Evolutionary conservation across 1,140 invertebrate genomes (phyloP).

Genomic region (Drosophila albomicans): DNA sequence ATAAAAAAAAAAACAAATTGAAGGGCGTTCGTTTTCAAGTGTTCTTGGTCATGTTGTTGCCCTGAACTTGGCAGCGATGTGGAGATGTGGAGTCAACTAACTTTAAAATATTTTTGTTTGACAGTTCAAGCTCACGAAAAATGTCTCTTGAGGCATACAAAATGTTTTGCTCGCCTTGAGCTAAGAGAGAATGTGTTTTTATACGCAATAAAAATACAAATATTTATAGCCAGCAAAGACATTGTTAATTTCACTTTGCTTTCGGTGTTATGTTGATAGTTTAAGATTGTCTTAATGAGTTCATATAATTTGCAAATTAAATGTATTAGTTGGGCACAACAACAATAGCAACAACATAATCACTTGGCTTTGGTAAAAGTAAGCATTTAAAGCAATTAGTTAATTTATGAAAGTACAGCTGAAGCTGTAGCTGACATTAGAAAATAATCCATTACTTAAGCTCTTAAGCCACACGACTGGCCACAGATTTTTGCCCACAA

Average conservation of each 20-base stretch:
- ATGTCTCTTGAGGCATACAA: not conserved
- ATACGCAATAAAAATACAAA: too few species aligned
- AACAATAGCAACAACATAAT: too few species aligned
- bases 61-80: conserved; percentile 40
- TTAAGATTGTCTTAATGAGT: too few species aligned
- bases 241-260: too few species aligned
- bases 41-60: conserved; percentile 10
- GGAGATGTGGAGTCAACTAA: conserved; percentile 2
- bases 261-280: too few species aligned
- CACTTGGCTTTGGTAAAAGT: not conserved
- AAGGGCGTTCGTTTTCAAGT: conserved; percentile 40
- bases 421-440: too few species aligned
- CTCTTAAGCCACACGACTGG: conserved; percentile 1
- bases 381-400: conserved; percentile 5
- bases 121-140: not conserved
- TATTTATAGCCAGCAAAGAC: too few species aligned
- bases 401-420: conserved; percentile 9
- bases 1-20: conserved; percentile 4
- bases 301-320: too few species aligned
- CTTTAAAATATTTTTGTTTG: conserved; percentile 18
- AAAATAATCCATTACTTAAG: conserved; percentile 13
- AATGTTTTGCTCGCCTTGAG: not conserved
- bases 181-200: too few species aligned
- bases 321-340: too few species aligned
- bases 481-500: conserved; percentile 15